Evolutionary conservation across 1,140 invertebrate species (phyloP), one percentile per base, ranked within the genome.

Genomic region (Bombus pascuorum): DNA sequence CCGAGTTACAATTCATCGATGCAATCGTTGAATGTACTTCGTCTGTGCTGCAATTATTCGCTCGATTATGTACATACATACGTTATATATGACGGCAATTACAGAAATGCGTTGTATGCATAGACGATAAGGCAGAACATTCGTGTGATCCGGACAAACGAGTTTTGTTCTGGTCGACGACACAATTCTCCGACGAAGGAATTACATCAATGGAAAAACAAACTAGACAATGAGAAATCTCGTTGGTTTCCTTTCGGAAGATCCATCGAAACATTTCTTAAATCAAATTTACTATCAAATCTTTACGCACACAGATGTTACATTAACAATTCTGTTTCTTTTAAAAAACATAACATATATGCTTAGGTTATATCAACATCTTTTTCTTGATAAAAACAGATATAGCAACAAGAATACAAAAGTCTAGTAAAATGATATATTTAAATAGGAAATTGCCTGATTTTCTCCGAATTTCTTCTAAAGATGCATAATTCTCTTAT

Each of bases 61-160:
- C 25, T 44, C 65, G 37, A 47, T 71, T 79, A 57, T 34, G 39
- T 25, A 18, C 28, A 34, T 8, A 53, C 18, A 22, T 53, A 22
- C 47, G 15, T 53, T 53, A 62, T 62, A 62, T 53, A 18, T 42
- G 32, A 5, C 39, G 22, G 44, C 15, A 59, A 62, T 59, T 71
- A 37, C 47, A 81, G 70, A 62, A 73, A 42, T 25, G 37, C 28
- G 53, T 37, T 39, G 25, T 68, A 47, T 18, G 42, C 62, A 25
- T 70, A 32, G 68, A 81, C 13, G 66, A 80, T 80, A 80, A 80
- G 25, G 34, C 25, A 70, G 78, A 70, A 32, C 15, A 37, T 70
- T 15, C 37, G 22, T 13, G 6, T 34, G 13, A 39, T 73, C 53
- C 65, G 22, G 28, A 32, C 62, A 65, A 73, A 73, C 75, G 39